phyloP scores from a whole-genome alignment of 1,140 invertebrate species.

The Luehdorfia chinensis region DNA sequence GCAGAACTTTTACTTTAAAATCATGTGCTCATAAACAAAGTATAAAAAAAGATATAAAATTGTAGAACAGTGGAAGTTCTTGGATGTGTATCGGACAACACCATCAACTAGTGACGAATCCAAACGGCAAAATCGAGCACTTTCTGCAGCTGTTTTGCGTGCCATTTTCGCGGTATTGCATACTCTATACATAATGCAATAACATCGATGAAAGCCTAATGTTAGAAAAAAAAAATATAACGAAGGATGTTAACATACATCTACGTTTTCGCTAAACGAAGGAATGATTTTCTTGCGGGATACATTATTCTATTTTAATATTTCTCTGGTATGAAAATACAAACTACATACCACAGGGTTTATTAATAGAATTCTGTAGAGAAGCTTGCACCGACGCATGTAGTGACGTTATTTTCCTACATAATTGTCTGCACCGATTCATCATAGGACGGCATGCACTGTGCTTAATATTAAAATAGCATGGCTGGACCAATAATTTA shows the following conservation, averaged over 20 bases:
- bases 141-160: too few relatives aligned
- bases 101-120: too few relatives aligned
- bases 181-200: too few relatives aligned
- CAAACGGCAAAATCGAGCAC: too few relatives aligned
- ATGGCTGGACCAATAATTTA: slow-evolving; percentile 15
- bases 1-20: too few relatives aligned
- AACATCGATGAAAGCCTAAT: too few relatives aligned
- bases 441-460: slow-evolving; percentile 7
- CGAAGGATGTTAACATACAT: neutral
- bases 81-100: too few relatives aligned
- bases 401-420: slow-evolving; percentile 7
- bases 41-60: too few relatives aligned
- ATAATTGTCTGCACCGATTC: slow-evolving; percentile 15
- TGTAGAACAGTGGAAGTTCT: too few relatives aligned
- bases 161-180: too few relatives aligned
- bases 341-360: slow-evolving; percentile 5
- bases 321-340: slow-evolving; percentile 5
- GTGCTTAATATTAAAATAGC: slow-evolving; percentile 18
- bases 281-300: neutral
- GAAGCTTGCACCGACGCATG: slow-evolving; percentile 1
- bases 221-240: too few relatives aligned
- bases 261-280: neutral
- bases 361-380: slow-evolving; percentile 12
- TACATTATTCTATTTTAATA: slow-evolving; percentile 9
- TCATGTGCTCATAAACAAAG: too few relatives aligned